Evolutionary conservation across 2,113 vertebrate species (phyloP).

Genomic region (Triplophysa tibetana): DNA sequence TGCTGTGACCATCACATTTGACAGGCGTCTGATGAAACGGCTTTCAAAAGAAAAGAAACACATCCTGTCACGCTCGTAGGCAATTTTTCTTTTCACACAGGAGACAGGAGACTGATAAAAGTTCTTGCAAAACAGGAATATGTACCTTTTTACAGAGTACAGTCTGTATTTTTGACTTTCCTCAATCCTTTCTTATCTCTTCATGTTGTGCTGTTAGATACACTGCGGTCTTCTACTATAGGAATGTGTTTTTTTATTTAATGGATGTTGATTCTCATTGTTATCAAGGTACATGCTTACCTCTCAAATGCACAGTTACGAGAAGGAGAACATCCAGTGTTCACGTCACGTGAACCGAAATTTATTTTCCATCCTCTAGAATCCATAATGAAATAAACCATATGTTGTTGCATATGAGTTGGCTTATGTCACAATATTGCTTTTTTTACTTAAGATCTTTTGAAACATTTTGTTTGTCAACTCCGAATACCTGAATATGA

Average conservation of each 20-base stretch:
- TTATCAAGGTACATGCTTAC: conserved; percentile 26
- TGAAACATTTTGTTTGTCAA: no score
- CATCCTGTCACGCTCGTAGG: conserved; percentile 3
- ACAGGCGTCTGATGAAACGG: not conserved
- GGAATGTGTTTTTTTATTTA: conserved; percentile 6
- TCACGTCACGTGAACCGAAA: not conserved
- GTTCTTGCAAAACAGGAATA: conserved; percentile 3
- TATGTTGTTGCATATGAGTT: not conserved
- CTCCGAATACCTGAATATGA: not conserved
- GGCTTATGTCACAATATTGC: no score
- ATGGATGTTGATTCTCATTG: conserved; percentile 11
- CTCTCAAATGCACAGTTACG: not conserved
- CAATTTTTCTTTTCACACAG: conserved; percentile 18
- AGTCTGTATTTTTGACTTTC: conserved; percentile 25
- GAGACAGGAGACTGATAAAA: conserved; percentile 34
- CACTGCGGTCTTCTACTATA: not conserved
- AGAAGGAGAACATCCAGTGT: not conserved
- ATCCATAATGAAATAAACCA: conserved; percentile 1
- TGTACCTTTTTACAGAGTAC: not conserved
- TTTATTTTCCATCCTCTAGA: not conserved
- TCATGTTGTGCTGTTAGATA: conserved; percentile 4
- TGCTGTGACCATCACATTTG: not conserved
- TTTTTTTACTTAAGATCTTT: no score
- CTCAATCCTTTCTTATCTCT: conserved; percentile 11
- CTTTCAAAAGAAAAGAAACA: not conserved